Base-by-base conservation (phyloP, 2,797 vertebrate genomes). In the Channa striata region DNA sequence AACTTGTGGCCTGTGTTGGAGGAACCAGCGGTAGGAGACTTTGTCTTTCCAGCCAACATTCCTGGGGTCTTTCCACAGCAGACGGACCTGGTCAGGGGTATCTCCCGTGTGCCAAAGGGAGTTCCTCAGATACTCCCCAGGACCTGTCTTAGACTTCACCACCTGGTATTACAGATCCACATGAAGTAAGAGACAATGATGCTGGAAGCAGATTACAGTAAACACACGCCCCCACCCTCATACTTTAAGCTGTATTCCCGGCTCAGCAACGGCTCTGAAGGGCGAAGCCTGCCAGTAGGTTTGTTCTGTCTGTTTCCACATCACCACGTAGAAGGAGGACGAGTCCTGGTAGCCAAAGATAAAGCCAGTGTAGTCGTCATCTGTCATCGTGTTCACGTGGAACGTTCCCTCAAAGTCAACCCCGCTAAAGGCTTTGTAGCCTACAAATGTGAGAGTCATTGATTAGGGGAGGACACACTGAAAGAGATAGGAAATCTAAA, bases 231-330 rank as follows among this genome's bases (percentile, higher is more conserved):
- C 17, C 23, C n/a, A n/a, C n/a, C 13, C 66, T 16, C 89, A 98
- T 30, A 30, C 98, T 96, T 99, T 99, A 17, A 99, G 96, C 74
- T 99, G 98, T 89, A 99, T 99, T 72, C 98, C 98, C 0, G 98
- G 98, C 64, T 99, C 97, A 11, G 98, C 98, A 0, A 99, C 97
- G 0, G 98, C 98, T 74, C 98, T 93, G 92, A 99, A 99, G 0
- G 98, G 98, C 0, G 97, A 96, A 0, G 97, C 97, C 87, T 99
- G 98, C 98, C 98, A 99, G 86, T 99, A 99, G 0, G 97, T 99
- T 90, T 99, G 98, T 36, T 99, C 97, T 0, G 98, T 99, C 91
- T 99, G 98, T 81, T 99, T 99, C 98, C 98, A 99, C 98, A 99
- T 99, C 57, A 99, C 97, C 74, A 98, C 98, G 0, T 99, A 99